phyloP scores from a whole-genome alignment of 2,888 invertebrate species.

The Limnephilus rhombicus region DNA sequence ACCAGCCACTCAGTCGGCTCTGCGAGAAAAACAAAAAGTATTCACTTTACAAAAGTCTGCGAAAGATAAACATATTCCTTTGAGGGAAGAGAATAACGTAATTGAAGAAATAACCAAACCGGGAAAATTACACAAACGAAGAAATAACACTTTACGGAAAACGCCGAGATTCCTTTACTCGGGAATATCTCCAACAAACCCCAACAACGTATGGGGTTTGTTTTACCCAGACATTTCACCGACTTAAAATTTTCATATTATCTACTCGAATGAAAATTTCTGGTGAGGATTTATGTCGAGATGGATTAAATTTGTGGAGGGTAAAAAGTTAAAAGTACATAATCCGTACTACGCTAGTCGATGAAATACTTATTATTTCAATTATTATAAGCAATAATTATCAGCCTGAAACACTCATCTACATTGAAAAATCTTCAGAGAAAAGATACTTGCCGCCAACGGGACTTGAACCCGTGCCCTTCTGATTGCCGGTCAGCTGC shows the following conservation, averaged over 20 bases:
- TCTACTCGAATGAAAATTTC: neutral
- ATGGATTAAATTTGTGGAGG: neutral
- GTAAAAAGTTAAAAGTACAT: neutral
- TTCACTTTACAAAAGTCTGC: neutral
- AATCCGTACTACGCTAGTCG: neutral
- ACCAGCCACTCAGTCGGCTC: neutral
- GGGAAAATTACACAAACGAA: neutral
- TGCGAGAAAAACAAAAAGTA: neutral
- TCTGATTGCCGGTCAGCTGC: too few relatives aligned
- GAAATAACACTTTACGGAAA: neutral
- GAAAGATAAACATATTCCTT: neutral
- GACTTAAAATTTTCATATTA: neutral
- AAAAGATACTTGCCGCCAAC: too few relatives aligned
- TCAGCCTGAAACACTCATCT: too few relatives aligned
- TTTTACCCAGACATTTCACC: neutral
- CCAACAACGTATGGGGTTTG: neutral
- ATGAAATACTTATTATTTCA: too few relatives aligned
- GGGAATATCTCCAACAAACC: neutral
- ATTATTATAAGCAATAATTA: too few relatives aligned
- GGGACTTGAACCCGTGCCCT: too few relatives aligned
- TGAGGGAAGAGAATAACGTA: neutral
- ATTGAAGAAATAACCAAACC: neutral
- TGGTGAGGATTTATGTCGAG: neutral
- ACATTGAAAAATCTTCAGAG: too few relatives aligned
- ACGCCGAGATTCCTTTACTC: neutral